A percentile compares a stretch with the other conserved stretches of the same genome.
Evolutionary conservation across 1,140 invertebrate species (phyloP).

Genomic region (Colletes latitarsis): DNA sequence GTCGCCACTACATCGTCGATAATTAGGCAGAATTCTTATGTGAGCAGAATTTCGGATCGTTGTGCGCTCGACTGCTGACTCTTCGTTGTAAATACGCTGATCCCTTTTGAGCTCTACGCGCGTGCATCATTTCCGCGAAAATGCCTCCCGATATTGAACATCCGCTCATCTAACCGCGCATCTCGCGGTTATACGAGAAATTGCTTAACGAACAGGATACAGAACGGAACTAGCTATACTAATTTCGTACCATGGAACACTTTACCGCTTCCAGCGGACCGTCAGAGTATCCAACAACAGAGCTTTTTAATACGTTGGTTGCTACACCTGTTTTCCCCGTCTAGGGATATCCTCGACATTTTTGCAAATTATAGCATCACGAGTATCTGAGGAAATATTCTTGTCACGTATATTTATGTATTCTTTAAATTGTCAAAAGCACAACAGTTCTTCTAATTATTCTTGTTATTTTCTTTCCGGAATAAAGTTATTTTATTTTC

Average conservation of each 20-base stretch:
- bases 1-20: not conserved
- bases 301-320: no score
- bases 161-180: slow-evolving; percentile 58
- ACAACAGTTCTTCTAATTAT: no score
- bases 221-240: slow-evolving; percentile 58
- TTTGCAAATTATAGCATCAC: no score
- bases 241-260: slow-evolving; percentile 46
- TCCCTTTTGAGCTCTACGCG: slow-evolving; percentile 27
- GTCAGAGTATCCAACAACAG: slow-evolving; percentile 30
- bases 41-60: not conserved
- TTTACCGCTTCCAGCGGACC: slow-evolving; percentile 4
- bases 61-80: slow-evolving; percentile 27
- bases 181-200: slow-evolving; percentile 62
- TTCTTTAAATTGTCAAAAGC: no score
- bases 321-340: no score
- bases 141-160: slow-evolving; percentile 73
- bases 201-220: slow-evolving; percentile 66
- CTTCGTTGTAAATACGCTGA: slow-evolving; percentile 12
- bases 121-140: slow-evolving; percentile 50
- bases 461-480: no score
- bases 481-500: no score
- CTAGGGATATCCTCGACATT: no score
- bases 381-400: no score
- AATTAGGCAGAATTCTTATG: slow-evolving; percentile 40
- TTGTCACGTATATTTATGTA: no score